Evolutionary conservation across 2,888 invertebrate species (phyloP), one percentile per base, ranked within the genome.

Genomic region (Tortrix viridana): DNA sequence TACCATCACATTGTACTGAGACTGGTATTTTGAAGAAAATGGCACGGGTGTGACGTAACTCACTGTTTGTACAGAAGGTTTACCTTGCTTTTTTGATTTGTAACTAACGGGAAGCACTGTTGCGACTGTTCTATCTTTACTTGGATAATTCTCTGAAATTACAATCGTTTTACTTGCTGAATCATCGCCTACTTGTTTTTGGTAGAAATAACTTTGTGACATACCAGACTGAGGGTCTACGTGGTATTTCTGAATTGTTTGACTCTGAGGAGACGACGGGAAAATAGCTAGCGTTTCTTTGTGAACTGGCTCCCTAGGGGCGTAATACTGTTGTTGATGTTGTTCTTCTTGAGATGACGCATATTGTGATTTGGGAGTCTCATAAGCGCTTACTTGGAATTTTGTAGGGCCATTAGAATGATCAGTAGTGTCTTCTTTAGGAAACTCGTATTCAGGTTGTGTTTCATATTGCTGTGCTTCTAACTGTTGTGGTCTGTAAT

Each of bases 141-240:
- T 92, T 0, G 94, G 94, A 73, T 93, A 94, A 70, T 94, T 94
- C 76, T 94, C 94, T 19, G 91, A 85, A 1, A 93, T 86, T 1
- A 88, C 74, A 22, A 93, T 71, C 14, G 80, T 78, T 44, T 84
- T 74, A 54, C 71, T 76, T 23, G 77, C 74, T 2, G 84, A 71
- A 26, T 79, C 76, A 55, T 75, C 81, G n/a, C 73, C 70, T 32
- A 68, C 72, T 70, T 83, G 81, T 46, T 81, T 80, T 60, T 85
- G 81, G 61, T 89, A 88, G 3, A 77, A 76, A 67, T 90, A 87
- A 23, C 73, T 77, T 67, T 86, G 85, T 32, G 74, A 71, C 26
- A 74, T 77, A 12, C 72, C 76, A 49, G 75, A 65, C 41, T 76
- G 76, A 16, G 75, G 68, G 56, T 82, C 76, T 19, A 79, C 74